Evolutionary conservation across 2,888 invertebrate species (phyloP).

Genomic region (Parthenolecanium corni): DNA sequence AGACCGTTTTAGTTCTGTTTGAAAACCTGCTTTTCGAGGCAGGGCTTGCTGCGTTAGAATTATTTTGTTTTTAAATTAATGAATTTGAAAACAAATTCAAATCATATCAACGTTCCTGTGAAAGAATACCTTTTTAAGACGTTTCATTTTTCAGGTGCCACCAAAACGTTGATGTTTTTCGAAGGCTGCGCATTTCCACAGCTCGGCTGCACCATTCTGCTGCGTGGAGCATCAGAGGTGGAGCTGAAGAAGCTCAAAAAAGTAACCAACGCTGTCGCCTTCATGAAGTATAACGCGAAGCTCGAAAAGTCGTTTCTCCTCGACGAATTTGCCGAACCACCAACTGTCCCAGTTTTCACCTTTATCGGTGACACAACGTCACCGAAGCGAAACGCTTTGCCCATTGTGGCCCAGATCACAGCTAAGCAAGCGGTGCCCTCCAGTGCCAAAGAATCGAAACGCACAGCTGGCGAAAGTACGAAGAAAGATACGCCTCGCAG

Average conservation of each 20-base stretch:
- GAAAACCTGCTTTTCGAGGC: no score
- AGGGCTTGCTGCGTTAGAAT: no score
- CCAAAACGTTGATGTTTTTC: slow-evolving; percentile 84
- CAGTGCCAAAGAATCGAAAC: background rate
- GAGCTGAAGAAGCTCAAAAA: slow-evolving; percentile 58
- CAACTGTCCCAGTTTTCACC: slow-evolving; percentile 35
- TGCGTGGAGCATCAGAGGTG: slow-evolving; percentile 33
- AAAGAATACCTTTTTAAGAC: no score
- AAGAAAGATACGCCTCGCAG: background rate
- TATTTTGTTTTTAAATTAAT: no score
- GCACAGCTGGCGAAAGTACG: background rate
- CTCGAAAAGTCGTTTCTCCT: slow-evolving; percentile 82
- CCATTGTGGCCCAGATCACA: background rate
- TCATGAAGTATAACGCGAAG: slow-evolving; percentile 80
- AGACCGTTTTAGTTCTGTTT: no score
- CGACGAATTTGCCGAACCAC: slow-evolving; percentile 71
- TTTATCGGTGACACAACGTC: slow-evolving; percentile 7
- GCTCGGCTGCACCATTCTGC: slow-evolving; percentile 34
- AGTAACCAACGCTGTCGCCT: slow-evolving; percentile 68
- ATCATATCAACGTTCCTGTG: no score
- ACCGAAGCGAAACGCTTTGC: background rate
- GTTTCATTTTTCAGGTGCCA: no score
- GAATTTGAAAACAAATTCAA: no score
- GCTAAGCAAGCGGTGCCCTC: background rate
- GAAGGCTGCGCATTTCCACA: slow-evolving; percentile 71